These are phyloP conservation scores for Orthosia incerta DNA, from an alignment of 2,888 invertebrate genomes.

Conservation along the genomic window DNA sequence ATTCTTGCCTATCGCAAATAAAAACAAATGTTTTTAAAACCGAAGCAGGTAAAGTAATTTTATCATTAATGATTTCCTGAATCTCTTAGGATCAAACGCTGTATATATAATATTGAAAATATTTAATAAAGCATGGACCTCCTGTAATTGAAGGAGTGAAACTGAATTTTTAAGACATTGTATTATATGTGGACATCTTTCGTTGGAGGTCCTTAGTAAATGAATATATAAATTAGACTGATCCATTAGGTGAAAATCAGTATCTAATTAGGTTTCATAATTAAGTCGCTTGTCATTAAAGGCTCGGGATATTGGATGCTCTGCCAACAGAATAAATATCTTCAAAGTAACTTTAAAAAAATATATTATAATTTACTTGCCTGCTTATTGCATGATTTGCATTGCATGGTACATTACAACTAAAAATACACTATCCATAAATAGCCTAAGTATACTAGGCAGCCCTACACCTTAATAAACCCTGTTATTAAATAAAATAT, in stretches of 20 bases:
- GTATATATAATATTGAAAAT: background rate
- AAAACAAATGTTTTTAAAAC: background rate
- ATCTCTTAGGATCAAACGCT: background rate
- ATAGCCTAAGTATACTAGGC: background rate
- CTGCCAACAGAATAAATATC: background rate
- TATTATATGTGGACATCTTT: no score
- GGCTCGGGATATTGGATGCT: background rate
- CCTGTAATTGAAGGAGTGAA: no score
- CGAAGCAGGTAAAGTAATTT: background rate
- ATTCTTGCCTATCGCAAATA: no score
- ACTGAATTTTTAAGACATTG: no score
- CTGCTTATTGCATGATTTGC: no score
- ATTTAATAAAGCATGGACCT: background rate
- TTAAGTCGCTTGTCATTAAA: background rate
- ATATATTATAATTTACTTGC: no score
- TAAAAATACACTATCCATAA: no score
- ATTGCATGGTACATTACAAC: no score
- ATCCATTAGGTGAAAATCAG: constrained; percentile 15
- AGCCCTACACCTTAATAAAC: constrained; percentile 40
- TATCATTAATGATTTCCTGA: background rate
- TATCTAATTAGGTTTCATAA: background rate
- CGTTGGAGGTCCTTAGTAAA: no score
- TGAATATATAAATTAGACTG: background rate
- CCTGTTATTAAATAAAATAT: constrained; percentile 25
- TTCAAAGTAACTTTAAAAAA: no score